Percentiles rank a stretch among this genome's conserved stretches.
phyloP scores from a whole-genome alignment of 1,140 invertebrate genomes.

The Eurytemora carolleeae region DNA sequence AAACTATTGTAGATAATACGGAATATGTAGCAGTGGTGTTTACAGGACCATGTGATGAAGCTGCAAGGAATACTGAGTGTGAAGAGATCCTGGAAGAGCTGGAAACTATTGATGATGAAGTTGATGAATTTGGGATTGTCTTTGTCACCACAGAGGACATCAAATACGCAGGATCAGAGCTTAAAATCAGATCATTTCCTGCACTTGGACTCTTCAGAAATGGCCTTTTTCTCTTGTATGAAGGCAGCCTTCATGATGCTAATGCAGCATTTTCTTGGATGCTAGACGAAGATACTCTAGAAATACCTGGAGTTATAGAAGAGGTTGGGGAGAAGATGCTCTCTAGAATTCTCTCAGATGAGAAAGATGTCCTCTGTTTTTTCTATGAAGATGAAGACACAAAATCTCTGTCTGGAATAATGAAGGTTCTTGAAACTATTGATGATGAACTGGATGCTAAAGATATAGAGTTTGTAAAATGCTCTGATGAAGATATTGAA shows the following conservation, averaged over 20 bases:
- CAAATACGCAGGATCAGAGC: slow-evolving; percentile 44
- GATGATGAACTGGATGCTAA: slow-evolving; percentile 76
- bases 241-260: slow-evolving; percentile 61
- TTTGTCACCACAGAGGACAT: slow-evolving; percentile 65
- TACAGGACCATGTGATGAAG: slow-evolving; percentile 68
- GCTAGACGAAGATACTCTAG: slow-evolving; percentile 70
- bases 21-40: slow-evolving; percentile 87
- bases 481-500: slow-evolving; percentile 47
- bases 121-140: slow-evolving; percentile 78
- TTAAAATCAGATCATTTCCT: slow-evolving; percentile 63
- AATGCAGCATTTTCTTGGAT: slow-evolving; percentile 71
- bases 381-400: slow-evolving; percentile 52
- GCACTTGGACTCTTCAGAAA: slow-evolving; percentile 74
- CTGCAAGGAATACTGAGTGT: slow-evolving; percentile 65
- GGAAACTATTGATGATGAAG: slow-evolving; percentile 79
- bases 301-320: slow-evolving; percentile 78
- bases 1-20: slow-evolving; percentile 64
- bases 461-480: slow-evolving; percentile 74
- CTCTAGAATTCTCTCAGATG: slow-evolving; percentile 67
- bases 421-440: slow-evolving; percentile 55
- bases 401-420: slow-evolving; percentile 21
- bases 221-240: slow-evolving; percentile 43
- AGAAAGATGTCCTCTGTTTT: slow-evolving; percentile 70
- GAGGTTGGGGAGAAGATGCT: slow-evolving; percentile 78
- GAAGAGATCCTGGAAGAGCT: slow-evolving; percentile 61